Percentiles rank a stretch among this genome's conserved stretches.
These are phyloP conservation scores for Rhagologus leucostigma DNA, from an alignment of 2,113 vertebrate species.

Conservation along the genomic window DNA sequence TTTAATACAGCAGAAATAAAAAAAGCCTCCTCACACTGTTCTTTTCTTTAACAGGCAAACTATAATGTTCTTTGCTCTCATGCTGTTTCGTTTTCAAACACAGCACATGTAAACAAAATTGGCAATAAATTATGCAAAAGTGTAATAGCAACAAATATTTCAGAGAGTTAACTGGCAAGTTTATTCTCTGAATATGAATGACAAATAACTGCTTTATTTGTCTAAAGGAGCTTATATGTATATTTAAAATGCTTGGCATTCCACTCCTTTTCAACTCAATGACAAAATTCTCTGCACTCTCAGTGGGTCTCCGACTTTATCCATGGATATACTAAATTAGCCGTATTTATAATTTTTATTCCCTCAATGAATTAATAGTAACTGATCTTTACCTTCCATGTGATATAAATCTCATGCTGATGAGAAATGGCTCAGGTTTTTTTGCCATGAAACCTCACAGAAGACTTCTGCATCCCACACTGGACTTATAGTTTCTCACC, in stretches of 20 bases:
- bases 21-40: not conserved
- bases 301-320: not conserved
- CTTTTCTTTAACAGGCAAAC: slow-evolving; percentile 20
- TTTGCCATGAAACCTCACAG: not conserved
- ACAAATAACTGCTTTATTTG: slow-evolving; percentile 42
- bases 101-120: slow-evolving; percentile 43
- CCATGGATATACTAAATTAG: not conserved
- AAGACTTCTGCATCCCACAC: not conserved
- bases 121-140: slow-evolving; percentile 57
- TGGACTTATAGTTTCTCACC: not conserved
- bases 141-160: slow-evolving; percentile 52
- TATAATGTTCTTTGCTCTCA: slow-evolving; percentile 22
- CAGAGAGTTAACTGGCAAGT: slow-evolving; percentile 33
- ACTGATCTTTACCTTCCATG: not conserved
- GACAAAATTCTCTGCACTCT: not conserved
- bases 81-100: slow-evolving; percentile 56
- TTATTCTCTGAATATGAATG: slow-evolving; percentile 45
- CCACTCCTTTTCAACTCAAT: not conserved
- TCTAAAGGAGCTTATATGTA: not conserved
- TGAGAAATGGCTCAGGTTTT: not conserved
- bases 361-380: not conserved
- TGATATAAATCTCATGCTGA: not conserved
- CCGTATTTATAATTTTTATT: not conserved
- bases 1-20: slow-evolving; percentile 1
- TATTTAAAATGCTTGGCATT: not conserved